Conservation (phyloP, 2,888 invertebrate species). For the Kryphioiulus occultus region DNA sequence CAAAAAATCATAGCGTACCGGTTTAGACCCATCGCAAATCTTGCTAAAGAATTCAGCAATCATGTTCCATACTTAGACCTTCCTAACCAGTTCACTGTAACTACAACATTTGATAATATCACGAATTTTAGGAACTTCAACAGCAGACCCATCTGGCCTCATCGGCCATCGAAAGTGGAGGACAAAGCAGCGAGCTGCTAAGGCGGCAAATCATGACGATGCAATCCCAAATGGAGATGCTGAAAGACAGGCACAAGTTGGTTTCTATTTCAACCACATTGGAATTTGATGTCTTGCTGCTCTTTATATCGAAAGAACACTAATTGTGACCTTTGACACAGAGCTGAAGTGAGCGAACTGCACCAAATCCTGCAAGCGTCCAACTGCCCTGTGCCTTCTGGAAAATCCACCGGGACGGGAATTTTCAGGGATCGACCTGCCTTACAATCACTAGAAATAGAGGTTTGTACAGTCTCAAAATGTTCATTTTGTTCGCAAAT, state of each 20-base stretch:
- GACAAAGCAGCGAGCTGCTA: slow-evolving; percentile 62
- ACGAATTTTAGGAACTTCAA: slow-evolving; percentile 49
- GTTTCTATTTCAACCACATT: background rate
- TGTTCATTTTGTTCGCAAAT: background rate
- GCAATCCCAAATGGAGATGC: slow-evolving; percentile 56
- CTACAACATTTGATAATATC: background rate
- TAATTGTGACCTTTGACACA: background rate
- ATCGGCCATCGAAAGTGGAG: slow-evolving; percentile 66
- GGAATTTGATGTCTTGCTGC: background rate
- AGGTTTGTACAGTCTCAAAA: background rate
- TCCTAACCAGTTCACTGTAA: background rate
- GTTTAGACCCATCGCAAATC: background rate
- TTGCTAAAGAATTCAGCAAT: background rate
- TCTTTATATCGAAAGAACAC: background rate
- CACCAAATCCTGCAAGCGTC: slow-evolving; percentile 33
- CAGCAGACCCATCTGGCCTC: slow-evolving; percentile 64
- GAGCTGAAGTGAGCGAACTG: slow-evolving; percentile 39
- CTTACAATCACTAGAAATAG: slow-evolving; percentile 53
- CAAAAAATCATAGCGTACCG: background rate
- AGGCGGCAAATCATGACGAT: slow-evolving; percentile 58
- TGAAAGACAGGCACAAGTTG: slow-evolving; percentile 57
- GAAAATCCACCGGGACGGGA: background rate
- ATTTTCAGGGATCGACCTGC: background rate
- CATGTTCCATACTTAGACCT: background rate
- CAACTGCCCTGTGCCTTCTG: slow-evolving; percentile 39